These are phyloP conservation scores for Semaprochilodus insignis DNA, from an alignment of 2,797 vertebrate genomes.

Conservation along the genomic window DNA sequence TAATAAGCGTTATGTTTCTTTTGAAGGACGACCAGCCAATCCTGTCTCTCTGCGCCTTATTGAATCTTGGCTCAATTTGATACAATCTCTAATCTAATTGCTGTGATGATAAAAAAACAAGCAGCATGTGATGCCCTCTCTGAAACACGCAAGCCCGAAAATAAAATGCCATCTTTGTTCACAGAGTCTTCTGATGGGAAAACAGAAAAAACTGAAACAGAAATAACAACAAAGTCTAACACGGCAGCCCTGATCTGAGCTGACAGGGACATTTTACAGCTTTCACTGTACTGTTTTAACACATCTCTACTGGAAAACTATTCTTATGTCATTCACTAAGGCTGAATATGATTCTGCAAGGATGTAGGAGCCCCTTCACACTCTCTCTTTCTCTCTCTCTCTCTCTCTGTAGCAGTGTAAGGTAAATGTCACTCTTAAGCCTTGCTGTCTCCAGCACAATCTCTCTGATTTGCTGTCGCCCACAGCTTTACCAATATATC, in stretches of 20 bases:
- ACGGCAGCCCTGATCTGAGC: constrained; percentile 17
- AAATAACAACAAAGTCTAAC: constrained; percentile 5
- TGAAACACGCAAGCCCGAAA: constrained; percentile 37
- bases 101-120: constrained; percentile 44
- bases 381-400: neutral
- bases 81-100: constrained; percentile 46
- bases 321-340: constrained; percentile 48
- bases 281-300: constrained; percentile 12
- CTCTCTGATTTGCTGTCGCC: constrained; percentile 31
- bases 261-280: neutral
- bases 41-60: constrained; percentile 1
- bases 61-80: constrained; percentile 29
- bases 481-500: constrained; percentile 40
- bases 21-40: neutral
- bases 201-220: constrained; percentile 7
- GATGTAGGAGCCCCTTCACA: constrained; percentile 7
- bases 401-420: neutral
- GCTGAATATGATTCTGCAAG: constrained; percentile 30
- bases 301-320: constrained; percentile 18
- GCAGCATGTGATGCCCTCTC: constrained; percentile 39
- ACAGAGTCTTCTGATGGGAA: constrained; percentile 51
- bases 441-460: constrained; percentile 4
- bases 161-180: constrained; percentile 59
- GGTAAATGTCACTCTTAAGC: constrained; percentile 44
- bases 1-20: neutral